These are phyloP conservation scores for Amia ocellicauda DNA, from an alignment of 2,113 vertebrate genomes.

Conservation along the genomic window DNA sequence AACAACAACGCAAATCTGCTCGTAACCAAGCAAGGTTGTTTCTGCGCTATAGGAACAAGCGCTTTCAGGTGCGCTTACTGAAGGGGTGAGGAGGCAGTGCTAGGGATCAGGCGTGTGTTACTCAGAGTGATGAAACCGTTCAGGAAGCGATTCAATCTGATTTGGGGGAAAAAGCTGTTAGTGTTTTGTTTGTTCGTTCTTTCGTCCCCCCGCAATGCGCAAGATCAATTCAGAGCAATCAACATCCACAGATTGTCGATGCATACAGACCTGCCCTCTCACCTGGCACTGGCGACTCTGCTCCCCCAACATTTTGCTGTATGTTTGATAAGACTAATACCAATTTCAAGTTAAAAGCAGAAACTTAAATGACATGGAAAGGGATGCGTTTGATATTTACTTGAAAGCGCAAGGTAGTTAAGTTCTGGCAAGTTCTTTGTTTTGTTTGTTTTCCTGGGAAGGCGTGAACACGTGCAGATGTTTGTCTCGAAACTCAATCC, in stretches of 20 bases:
- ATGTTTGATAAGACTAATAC: no score
- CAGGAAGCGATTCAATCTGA: background rate
- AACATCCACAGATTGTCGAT: background rate
- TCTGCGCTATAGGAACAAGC: slow-evolving; percentile 9
- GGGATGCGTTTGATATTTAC: slow-evolving; percentile 6
- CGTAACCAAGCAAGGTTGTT: background rate
- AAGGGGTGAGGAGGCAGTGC: background rate
- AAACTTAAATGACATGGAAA: slow-evolving; percentile 1
- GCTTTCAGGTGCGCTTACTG: background rate
- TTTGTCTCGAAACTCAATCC: background rate
- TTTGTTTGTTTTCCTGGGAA: background rate
- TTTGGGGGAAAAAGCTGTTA: background rate
- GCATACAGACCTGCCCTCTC: background rate
- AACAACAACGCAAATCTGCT: no score
- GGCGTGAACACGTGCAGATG: slow-evolving; percentile 13
- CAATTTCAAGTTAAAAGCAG: no score
- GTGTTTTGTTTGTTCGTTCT: no score
- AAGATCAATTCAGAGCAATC: slow-evolving; percentile 2
- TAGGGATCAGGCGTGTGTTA: background rate
- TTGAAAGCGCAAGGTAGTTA: slow-evolving; percentile 11
- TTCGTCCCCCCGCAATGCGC: no score
- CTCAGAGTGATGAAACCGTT: background rate
- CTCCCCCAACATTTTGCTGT: no score
- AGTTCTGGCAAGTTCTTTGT: slow-evolving; percentile 7
- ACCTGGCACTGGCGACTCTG: slow-evolving; percentile 3